These are phyloP conservation scores for Melanocharis versteri DNA, from an alignment of 2,113 vertebrate species.

Conservation along the genomic window DNA sequence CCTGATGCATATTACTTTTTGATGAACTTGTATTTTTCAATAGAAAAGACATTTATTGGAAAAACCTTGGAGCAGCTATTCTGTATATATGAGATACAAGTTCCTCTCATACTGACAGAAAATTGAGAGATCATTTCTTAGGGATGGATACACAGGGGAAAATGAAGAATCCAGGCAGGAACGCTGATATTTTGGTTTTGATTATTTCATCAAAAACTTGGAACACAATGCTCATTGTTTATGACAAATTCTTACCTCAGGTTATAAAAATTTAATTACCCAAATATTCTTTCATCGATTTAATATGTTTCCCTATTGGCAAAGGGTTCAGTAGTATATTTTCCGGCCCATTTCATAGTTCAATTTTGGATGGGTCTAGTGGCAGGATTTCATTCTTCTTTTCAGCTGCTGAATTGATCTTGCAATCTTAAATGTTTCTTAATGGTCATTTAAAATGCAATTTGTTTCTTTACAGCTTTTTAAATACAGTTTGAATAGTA, in stretches of 20 bases:
- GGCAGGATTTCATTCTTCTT: constrained; percentile 1
- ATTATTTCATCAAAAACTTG: neutral
- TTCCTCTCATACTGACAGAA: neutral
- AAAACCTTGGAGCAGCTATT: neutral
- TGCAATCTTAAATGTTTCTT: constrained; percentile 22
- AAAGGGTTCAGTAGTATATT: neutral
- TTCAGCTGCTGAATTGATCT: constrained; percentile 6
- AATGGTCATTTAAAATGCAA: constrained; percentile 23
- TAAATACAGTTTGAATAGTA: neutral
- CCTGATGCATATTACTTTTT: neutral
- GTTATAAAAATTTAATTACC: constrained; percentile 17
- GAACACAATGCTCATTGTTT: neutral
- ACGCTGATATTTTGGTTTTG: neutral
- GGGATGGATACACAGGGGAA: neutral
- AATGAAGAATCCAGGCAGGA: neutral
- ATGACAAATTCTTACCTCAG: neutral
- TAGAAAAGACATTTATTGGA: neutral
- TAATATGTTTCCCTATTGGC: neutral
- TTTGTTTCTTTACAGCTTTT: constrained; percentile 31
- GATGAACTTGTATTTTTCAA: neutral
- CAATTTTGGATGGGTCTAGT: neutral
- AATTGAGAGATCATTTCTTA: neutral
- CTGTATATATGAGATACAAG: neutral
- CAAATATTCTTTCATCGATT: constrained; percentile 1
- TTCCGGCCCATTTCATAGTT: neutral